Evolutionary conservation across 1,140 invertebrate genomes (phyloP).

Genomic region (Saccostrea echinata): DNA sequence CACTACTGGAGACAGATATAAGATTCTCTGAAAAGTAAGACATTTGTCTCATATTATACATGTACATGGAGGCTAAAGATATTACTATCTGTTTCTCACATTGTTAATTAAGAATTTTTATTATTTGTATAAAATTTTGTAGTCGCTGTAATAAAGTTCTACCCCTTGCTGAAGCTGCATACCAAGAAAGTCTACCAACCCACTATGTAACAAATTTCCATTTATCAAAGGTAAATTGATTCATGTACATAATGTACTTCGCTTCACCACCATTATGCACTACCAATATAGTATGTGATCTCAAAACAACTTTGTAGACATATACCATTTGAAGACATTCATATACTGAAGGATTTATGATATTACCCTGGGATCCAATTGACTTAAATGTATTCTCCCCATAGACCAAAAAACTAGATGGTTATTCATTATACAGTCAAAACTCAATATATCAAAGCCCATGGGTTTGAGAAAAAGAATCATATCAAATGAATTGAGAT

Average conservation of each 20-base stretch:
- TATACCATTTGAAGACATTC: too few species aligned
- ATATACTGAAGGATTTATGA: too few species aligned
- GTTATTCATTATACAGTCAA: too few species aligned
- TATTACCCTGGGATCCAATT: too few species aligned
- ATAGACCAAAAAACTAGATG: too few species aligned
- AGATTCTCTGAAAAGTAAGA: conserved; percentile 85
- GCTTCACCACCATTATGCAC: too few species aligned
- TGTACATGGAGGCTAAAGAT: too few species aligned
- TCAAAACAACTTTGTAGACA: not conserved
- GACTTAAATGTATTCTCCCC: too few species aligned
- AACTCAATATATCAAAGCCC: too few species aligned
- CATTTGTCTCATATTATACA: conserved; percentile 13
- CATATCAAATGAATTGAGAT: too few species aligned
- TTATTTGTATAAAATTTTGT: conserved; percentile 42
- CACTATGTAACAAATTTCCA: conserved; percentile 92
- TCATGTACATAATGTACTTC: not conserved
- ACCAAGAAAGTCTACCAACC: conserved; percentile 91
- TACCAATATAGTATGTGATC: too few species aligned
- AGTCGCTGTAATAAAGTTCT: conserved; percentile 90
- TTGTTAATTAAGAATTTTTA: conserved; percentile 9
- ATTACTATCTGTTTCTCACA: not conserved
- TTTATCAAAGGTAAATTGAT: conserved; percentile 82
- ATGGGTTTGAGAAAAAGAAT: too few species aligned
- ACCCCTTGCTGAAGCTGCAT: conserved; percentile 90
- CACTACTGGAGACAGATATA: conserved; percentile 85